phyloP scores from a whole-genome alignment of 2,113 vertebrate genomes.

The Syngnathus typhle region DNA sequence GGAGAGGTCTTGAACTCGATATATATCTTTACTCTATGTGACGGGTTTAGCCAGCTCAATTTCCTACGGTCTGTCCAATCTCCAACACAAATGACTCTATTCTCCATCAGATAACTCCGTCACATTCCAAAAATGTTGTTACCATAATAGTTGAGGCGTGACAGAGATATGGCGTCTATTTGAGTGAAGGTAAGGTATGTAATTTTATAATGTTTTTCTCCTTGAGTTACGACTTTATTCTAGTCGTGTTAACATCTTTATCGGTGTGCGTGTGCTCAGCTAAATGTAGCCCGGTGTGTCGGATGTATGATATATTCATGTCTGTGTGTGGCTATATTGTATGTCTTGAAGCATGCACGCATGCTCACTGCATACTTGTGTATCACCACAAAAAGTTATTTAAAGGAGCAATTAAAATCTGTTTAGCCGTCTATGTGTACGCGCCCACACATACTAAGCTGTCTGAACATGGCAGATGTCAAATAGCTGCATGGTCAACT shows the following conservation, averaged over 20 bases:
- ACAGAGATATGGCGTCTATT: not conserved
- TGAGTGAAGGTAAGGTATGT: not conserved
- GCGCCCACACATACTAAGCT: conserved; percentile 44
- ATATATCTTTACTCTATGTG: no score
- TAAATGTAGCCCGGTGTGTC: conserved; percentile 45
- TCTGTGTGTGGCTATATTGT: conserved; percentile 23
- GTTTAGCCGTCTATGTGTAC: conserved; percentile 58
- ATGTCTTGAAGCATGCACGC: conserved; percentile 29
- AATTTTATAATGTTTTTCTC: conserved; percentile 1
- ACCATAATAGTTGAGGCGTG: not conserved
- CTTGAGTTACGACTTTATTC: not conserved
- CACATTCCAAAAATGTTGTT: no score
- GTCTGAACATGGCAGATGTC: conserved; percentile 53
- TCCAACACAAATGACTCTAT: no score
- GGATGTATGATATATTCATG: conserved; percentile 33
- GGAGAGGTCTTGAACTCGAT: no score
- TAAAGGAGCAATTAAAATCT: conserved; percentile 66
- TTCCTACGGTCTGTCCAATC: no score
- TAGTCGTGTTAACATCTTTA: not conserved
- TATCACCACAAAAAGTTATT: conserved; percentile 61
- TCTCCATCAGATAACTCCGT: no score
- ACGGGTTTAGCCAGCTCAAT: no score
- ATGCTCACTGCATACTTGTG: conserved; percentile 46
- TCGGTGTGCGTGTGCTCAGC: conserved; percentile 25
- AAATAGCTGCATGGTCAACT: conserved; percentile 47